These are phyloP conservation scores for Drosophila triauraria DNA, from an alignment of 1,140 invertebrate species.

Conservation along the genomic window DNA sequence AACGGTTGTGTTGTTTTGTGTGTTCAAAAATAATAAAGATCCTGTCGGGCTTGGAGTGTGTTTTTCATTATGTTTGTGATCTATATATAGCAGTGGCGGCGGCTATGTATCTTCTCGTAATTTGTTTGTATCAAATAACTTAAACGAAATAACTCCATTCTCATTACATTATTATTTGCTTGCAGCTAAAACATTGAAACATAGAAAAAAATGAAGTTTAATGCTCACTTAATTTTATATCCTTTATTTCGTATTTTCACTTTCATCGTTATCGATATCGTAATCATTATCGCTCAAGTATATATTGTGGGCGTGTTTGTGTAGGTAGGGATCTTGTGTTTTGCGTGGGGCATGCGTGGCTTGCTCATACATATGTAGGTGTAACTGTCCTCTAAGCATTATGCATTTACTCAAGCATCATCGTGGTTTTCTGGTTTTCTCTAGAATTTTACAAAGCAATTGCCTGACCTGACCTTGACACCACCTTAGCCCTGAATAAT, in stretches of 20 bases:
- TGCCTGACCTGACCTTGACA: constrained; percentile 11
- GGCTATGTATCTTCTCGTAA: constrained; percentile 45
- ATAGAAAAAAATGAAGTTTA: constrained; percentile 63
- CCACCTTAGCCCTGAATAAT: constrained; percentile 4
- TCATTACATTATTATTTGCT: constrained; percentile 81
- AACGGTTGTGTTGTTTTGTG: constrained; percentile 32
- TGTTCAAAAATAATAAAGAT: constrained; percentile 46
- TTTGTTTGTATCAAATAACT: constrained; percentile 66
- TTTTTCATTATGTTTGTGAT: constrained; percentile 35
- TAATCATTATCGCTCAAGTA: constrained; percentile 51
- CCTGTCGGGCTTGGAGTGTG: constrained; percentile 30
- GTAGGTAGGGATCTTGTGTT: constrained; percentile 18
- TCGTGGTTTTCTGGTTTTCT: constrained; percentile 7
- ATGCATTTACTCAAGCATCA: constrained; percentile 46
- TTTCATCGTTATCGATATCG: constrained; percentile 48
- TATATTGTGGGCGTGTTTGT: constrained; percentile 36
- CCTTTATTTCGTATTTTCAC: constrained; percentile 53
- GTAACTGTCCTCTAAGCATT: constrained; percentile 42
- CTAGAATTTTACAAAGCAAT: constrained; percentile 60
- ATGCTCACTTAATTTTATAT: constrained; percentile 61
- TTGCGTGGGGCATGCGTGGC: constrained; percentile 29
- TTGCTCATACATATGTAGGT: constrained; percentile 19
- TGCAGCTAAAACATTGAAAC: constrained; percentile 81
- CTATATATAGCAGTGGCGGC: constrained; percentile 34
- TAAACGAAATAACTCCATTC: constrained; percentile 63